Evolutionary conservation across 1,140 invertebrate genomes (phyloP).

Genomic region (Meloidogyne exigua): DNA sequence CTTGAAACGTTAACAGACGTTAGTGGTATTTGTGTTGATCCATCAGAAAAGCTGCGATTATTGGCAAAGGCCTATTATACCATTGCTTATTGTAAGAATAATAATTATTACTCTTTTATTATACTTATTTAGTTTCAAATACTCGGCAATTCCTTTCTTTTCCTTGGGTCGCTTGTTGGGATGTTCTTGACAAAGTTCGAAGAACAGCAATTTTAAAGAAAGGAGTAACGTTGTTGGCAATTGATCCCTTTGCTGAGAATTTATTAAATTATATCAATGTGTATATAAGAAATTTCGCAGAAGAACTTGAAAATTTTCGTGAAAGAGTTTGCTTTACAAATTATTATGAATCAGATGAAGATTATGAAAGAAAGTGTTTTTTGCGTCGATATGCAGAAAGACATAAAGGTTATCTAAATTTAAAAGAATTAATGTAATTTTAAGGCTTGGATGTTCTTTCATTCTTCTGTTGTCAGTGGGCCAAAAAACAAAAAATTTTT

Average conservation of each 20-base stretch:
- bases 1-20: conserved; percentile 22
- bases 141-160: conserved; percentile 39
- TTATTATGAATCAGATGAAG: neutral
- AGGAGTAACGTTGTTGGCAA: neutral
- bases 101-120: neutral
- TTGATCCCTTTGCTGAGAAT: conserved; percentile 31
- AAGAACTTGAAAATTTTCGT: neutral
- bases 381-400: neutral
- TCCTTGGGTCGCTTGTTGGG: conserved; percentile 42
- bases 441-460: conserved; percentile 33
- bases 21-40: conserved; percentile 30
- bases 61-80: conserved; percentile 42
- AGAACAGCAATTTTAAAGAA: neutral
- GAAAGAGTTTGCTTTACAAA: neutral
- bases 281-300: neutral
- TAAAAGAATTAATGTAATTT: neutral
- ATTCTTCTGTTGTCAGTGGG: conserved; percentile 34
- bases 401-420: neutral
- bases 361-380: neutral
- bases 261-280: conserved; percentile 30
- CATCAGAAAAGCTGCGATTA: conserved; percentile 26
- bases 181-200: conserved; percentile 36
- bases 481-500: conserved; percentile 13
- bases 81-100: conserved; percentile 31
- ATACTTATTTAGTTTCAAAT: neutral